Base-by-base conservation (phyloP, 2,113 vertebrate genomes). In the Scortum barcoo region DNA sequence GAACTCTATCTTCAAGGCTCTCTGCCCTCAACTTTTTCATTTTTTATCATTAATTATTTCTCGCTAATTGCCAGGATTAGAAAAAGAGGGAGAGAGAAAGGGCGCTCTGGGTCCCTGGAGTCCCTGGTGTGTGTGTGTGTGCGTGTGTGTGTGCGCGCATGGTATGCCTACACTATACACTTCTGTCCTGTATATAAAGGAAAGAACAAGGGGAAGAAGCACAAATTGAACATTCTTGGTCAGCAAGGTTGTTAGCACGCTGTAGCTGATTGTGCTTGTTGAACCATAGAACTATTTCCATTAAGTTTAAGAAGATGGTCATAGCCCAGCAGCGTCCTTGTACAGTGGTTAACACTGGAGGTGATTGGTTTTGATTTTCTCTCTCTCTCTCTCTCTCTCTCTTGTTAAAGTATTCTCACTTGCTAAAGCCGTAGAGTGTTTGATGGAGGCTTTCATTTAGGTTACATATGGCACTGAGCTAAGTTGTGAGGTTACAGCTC, bases 21-120 rank as follows among this genome's bases (percentile, higher is more conserved):
- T 88, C 78, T 90, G 84, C 89, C 86, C 90, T 88, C 75, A 82
- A 93, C 83, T 88, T 91, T 94, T 94, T 87, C 85, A 79, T 92
- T 88, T 93, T 92, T 91, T 89, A 90, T 92, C 88, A 90, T 93
- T 94, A 94, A 94, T 94, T 93, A 91, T 92, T 94, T 91, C 88
- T 75, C 54, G 20, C 92, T 95, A 95, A 94, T 94, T 94, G 91
- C 93, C 85, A 89, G 92, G 91, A 94, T 94, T 93, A 93, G 72
- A 88, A 90, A 91, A 88, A 79, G 80, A 83, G 60, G 85, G 78
- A 72, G 66, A 68, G 36, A 75, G 83, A 88, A 90, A 90, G 89
- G 74, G 89, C 83, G 71, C 70, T 72, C 26, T 30, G 72, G 87
- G 87, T 91, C 92, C 81, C 83, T 72, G 73, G 92, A 93, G 91